Evolutionary conservation across 2,113 vertebrate species (phyloP), one percentile per base, ranked within the genome.

Genomic region (Merops nubicus): DNA sequence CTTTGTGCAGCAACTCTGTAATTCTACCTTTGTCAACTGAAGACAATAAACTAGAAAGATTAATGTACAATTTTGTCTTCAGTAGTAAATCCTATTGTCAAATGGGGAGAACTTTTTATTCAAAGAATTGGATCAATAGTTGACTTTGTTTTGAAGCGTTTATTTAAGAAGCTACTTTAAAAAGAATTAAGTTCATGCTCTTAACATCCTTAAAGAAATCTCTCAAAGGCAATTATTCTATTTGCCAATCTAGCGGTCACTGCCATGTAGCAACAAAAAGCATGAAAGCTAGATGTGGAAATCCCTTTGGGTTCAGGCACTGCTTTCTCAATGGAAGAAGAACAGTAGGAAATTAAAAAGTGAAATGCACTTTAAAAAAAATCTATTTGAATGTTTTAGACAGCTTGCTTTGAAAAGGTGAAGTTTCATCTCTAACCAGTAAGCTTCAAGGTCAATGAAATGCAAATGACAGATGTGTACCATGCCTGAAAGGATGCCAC

Each of bases 401-500:
- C 79, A 94, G 62, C 57, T 95, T 97, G 85, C 95, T 98, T 97
- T 97, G 97, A 97, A 88, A 72, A 76, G 5, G 16, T 81, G 69
- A 94, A 77, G 86, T 94, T 96, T 97, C 94, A 82, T 78, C 91
- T 97, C 93, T 97, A 92, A 90, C 88, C 65, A 94, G 79, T 95
- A 92, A 96, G 85, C 89, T 95, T 97, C 97, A 98, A 98, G 98
- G 98, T 98, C 97, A 98, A 64, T 95, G 93, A 94, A 88, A 95
- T 93, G 77, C 91, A 95, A 96, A 93, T 86, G 83, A 76, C 68
- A 80, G 86, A 92, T 54, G 59, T 6, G 8, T 51, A 92, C 78
- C 11, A 7, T 38, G 23, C 47, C 51, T 77, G 70, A 94, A 78
- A 95, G 57, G 73, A 91, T 69, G 12, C 15, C 51, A 80, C 78